A percentile compares a stretch with the other conserved stretches of the same genome.
These are phyloP conservation scores for Colostygia pectinataria DNA, from an alignment of 2,888 invertebrate species.

Conservation along the genomic window DNA sequence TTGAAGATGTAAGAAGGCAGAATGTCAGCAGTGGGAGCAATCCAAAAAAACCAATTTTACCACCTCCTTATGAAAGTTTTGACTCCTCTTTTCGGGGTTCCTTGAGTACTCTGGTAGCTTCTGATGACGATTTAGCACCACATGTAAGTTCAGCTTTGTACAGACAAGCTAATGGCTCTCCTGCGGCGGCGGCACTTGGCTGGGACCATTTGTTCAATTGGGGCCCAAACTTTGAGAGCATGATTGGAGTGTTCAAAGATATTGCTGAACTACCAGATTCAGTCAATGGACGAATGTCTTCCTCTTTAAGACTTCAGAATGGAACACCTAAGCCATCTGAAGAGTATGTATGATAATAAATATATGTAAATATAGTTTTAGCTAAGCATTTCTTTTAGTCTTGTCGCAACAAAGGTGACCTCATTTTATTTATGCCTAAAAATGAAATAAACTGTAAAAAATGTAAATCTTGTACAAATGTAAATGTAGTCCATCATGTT, in stretches of 20 bases:
- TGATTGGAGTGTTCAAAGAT: conserved; percentile 98
- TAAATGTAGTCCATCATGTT: conserved; percentile 22
- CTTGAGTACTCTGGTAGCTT: conserved; percentile 95
- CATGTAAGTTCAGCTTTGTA: conserved; percentile 91
- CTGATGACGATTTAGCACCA: conserved; percentile 94
- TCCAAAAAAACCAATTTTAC: conserved; percentile 86
- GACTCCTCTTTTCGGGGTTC: conserved; percentile 97
- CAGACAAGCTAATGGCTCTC: conserved; percentile 90
- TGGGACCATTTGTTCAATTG: conserved; percentile 98
- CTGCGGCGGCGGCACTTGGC: conserved; percentile 90
- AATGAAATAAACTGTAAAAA: conserved; percentile 17
- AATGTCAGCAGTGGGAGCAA: conserved; percentile 80
- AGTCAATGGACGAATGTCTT: conserved; percentile 87
- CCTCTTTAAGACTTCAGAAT: conserved; percentile 88
- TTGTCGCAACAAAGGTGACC: conserved; percentile 22
- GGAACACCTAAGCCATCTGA: conserved; percentile 93
- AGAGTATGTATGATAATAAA: conserved; percentile 88
- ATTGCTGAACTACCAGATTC: conserved; percentile 96
- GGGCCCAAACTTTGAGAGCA: conserved; percentile 97
- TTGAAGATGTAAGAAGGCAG: conserved; percentile 83
- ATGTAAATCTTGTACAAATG: conserved; percentile 27
- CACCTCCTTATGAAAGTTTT: conserved; percentile 94
- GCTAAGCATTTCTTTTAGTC: conserved; percentile 13
- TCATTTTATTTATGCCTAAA: conserved; percentile 23
- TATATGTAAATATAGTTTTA: conserved; percentile 27